phyloP scores from a whole-genome alignment of 2,797 vertebrate species.

The Hirundo rustica region DNA sequence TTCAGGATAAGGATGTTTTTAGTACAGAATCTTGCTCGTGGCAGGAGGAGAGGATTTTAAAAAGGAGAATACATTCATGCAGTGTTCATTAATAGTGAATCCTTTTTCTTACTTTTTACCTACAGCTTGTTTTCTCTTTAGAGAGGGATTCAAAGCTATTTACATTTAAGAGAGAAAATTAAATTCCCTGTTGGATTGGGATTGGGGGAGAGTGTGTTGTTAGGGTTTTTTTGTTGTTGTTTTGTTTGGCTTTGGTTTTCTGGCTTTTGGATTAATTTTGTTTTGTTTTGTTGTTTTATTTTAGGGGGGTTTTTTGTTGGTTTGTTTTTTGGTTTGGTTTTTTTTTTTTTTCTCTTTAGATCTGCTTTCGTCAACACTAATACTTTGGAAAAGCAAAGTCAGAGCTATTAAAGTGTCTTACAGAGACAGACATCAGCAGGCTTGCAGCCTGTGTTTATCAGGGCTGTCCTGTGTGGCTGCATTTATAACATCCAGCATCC shows the following conservation, averaged over 20 bases:
- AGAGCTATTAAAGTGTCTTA: not conserved
- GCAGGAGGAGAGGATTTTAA: not conserved
- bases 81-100: not conserved
- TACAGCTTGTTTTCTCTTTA: not conserved
- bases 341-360: not conserved
- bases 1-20: not conserved
- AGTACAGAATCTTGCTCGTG: not conserved
- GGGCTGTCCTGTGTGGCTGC: not conserved
- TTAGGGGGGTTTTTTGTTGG: not conserved
- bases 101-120: not conserved
- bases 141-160: not conserved
- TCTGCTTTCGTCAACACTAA: not conserved
- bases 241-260: not conserved
- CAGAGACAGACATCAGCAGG: not conserved
- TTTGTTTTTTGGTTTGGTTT: not conserved
- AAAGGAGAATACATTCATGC: not conserved
- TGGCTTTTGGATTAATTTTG: not conserved
- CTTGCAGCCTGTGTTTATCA: not conserved
- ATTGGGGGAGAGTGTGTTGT: not conserved
- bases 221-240: rapidly evolving
- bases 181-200: not conserved
- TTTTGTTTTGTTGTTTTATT: not conserved
- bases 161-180: not conserved
- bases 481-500: not conserved
- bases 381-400: not conserved